Evolutionary conservation across 2,888 invertebrate genomes (phyloP).

Genomic region (Stegophylla sp.): DNA sequence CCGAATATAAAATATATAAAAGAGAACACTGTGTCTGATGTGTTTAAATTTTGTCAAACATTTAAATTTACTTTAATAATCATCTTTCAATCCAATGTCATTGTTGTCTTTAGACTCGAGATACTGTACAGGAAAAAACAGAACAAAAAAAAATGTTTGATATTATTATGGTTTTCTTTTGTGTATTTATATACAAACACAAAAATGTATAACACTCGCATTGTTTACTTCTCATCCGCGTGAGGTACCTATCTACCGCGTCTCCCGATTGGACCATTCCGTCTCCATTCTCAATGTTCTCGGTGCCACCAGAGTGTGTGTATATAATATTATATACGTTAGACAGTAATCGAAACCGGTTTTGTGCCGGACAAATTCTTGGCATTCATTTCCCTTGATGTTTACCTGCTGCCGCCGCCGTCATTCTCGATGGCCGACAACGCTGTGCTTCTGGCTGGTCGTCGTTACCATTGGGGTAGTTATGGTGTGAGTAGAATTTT

Average conservation of each 20-base stretch:
- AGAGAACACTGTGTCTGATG: background rate
- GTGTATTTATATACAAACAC: background rate
- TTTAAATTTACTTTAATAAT: background rate
- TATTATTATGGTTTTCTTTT: background rate
- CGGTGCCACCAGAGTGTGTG: background rate
- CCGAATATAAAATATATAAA: no score
- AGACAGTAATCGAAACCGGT: constrained; percentile 57
- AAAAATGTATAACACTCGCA: background rate
- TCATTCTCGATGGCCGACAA: no score
- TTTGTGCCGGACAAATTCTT: constrained; percentile 53
- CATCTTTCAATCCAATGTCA: background rate
- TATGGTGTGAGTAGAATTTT: background rate
- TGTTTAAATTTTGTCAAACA: background rate
- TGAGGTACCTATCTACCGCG: constrained; percentile 8
- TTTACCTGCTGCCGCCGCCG: constrained; percentile 39
- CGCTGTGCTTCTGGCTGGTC: background rate
- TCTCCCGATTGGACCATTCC: constrained; percentile 36
- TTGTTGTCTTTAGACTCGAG: background rate
- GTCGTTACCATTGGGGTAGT: constrained; percentile 2
- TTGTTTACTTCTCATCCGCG: constrained; percentile 43
- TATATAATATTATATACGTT: no score
- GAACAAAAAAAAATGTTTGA: background rate
- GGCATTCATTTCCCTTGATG: constrained; percentile 58
- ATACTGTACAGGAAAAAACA: background rate
- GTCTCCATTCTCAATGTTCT: constrained; percentile 20